Percentiles rank a stretch among this genome's conserved stretches.
Conservation (phyloP, 2,113 vertebrate genomes). For the Progne subis region DNA sequence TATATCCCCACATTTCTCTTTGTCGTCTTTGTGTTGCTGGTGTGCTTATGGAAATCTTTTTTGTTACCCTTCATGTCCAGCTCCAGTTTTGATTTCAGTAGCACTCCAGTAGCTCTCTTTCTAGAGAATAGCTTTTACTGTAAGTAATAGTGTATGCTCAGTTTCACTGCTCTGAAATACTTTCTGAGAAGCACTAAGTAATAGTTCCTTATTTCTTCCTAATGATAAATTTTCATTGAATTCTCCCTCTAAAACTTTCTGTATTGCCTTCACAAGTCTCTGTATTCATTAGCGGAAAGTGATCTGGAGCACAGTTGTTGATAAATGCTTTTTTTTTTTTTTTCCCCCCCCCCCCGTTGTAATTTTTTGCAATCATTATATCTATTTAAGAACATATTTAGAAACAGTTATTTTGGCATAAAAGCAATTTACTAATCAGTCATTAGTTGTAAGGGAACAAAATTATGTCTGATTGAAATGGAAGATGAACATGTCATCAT, state of each 20-base stretch:
- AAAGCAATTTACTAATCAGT: conserved; percentile 54
- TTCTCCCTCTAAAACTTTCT: conserved; percentile 23
- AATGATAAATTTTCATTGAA: not conserved
- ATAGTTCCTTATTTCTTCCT: not conserved
- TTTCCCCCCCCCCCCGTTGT: not conserved
- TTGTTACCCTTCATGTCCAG: not conserved
- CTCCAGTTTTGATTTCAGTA: not conserved
- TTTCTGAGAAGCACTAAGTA: not conserved
- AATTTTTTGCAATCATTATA: conserved; percentile 35
- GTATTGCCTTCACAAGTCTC: not conserved
- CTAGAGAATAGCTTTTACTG: not conserved
- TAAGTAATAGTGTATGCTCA: not conserved
- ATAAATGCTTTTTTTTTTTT: not conserved
- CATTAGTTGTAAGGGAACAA: conserved; percentile 12
- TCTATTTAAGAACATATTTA: conserved; percentile 44
- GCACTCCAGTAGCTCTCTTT: not conserved
- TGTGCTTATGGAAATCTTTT: not conserved
- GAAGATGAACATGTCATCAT: not conserved
- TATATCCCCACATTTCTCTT: not conserved
- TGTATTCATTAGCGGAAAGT: not conserved
- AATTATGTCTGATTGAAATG: conserved; percentile 51
- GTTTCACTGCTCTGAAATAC: not conserved
- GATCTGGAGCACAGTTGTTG: conserved; percentile 1
- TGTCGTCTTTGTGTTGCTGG: not conserved
- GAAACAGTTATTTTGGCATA: conserved; percentile 53